Conservation (phyloP, 2,113 vertebrate genomes). For the Lepus timidus region DNA sequence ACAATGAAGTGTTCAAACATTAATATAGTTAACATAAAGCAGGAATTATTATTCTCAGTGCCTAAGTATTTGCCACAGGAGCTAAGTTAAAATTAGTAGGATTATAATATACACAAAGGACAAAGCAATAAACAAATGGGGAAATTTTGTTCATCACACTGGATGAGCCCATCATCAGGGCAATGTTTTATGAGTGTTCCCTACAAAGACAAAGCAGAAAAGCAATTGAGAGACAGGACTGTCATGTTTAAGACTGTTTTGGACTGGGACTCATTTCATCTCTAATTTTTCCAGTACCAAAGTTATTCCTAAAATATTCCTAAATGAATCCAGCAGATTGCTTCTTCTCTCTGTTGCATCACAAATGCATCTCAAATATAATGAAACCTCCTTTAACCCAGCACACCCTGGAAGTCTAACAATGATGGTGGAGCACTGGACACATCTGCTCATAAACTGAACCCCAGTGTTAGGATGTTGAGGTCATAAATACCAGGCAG, state of each 20-base stretch:
- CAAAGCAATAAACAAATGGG: not conserved
- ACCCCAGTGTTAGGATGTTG: not conserved
- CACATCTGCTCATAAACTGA: not conserved
- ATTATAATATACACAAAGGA: not conserved
- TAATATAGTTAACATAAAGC: not conserved
- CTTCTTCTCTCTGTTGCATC: not conserved
- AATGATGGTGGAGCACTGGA: not conserved
- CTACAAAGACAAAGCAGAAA: not conserved
- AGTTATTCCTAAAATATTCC: not conserved
- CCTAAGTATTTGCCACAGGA: not conserved
- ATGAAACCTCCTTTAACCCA: not conserved
- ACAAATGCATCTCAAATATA: not conserved
- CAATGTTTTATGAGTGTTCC: not conserved
- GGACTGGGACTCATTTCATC: not conserved
- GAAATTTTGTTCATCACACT: not conserved
- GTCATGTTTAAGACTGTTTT: not conserved
- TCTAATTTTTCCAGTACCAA: slow-evolving; percentile 6
- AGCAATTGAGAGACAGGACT: not conserved
- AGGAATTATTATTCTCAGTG: not conserved
- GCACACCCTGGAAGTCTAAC: not conserved
- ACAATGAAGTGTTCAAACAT: not conserved
- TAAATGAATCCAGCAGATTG: not conserved
- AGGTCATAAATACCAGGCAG: not conserved
- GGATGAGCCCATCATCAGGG: not conserved
- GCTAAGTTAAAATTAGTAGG: not conserved